These are phyloP conservation scores for Dendroctonus valens DNA, from an alignment of 1,140 invertebrate genomes.

Conservation along the genomic window DNA sequence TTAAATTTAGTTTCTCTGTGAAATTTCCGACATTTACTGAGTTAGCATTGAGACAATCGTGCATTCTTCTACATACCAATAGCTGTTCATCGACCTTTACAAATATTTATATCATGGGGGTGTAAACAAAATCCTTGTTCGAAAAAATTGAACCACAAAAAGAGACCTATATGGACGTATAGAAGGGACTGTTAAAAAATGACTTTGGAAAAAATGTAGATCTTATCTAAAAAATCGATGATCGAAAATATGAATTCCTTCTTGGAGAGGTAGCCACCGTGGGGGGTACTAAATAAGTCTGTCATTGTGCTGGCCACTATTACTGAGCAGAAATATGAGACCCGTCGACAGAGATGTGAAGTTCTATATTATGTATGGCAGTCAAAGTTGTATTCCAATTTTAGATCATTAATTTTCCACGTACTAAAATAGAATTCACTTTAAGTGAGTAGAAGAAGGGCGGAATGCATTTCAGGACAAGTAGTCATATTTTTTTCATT, in stretches of 20 bases:
- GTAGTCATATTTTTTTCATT: too few species aligned
- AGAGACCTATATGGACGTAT: too few species aligned
- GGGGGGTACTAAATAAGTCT: constrained; percentile 34
- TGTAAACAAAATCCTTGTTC: constrained; percentile 2
- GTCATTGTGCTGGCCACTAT: constrained; percentile 36
- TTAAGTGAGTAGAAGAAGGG: too few species aligned
- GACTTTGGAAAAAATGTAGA: constrained; percentile 39
- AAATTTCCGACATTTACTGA: too few species aligned
- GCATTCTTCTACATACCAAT: too few species aligned
- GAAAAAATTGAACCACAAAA: not conserved
- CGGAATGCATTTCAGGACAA: too few species aligned
- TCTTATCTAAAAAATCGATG: constrained; percentile 44
- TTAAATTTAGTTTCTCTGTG: too few species aligned
- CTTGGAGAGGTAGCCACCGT: constrained; percentile 27
- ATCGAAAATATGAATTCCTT: constrained; percentile 44
- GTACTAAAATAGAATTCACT: not conserved
- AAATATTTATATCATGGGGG: not conserved
- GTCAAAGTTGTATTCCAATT: not conserved
- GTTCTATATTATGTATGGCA: not conserved
- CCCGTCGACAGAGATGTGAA: not conserved
- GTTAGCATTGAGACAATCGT: too few species aligned
- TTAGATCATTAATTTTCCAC: not conserved
- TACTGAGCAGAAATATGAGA: constrained; percentile 26
- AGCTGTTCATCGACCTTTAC: too few species aligned
- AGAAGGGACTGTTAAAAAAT: constrained; percentile 21